These are phyloP conservation scores for Halisarca cf. caerulea DNA, from an alignment of 37 sponge, comb jelly and placozoan genomes.

Conservation along the genomic window DNA sequence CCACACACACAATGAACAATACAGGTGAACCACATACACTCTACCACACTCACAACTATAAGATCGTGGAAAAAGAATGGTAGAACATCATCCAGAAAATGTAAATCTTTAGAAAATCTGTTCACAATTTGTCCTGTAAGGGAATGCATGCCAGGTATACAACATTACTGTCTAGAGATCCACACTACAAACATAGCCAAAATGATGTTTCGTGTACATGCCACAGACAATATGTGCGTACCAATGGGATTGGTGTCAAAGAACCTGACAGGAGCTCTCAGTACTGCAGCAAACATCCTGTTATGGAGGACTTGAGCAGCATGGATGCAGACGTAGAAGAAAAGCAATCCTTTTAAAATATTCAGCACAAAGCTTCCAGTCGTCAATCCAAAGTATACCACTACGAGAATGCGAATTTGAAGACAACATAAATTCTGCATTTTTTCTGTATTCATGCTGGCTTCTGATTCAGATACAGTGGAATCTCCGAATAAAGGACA, in stretches of 20 bases:
- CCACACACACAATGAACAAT: no score
- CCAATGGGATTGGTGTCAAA: slow-evolving; percentile 29
- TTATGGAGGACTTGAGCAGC: slow-evolving; percentile 3
- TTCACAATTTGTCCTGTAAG: slow-evolving; percentile 54
- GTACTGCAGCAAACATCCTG: slow-evolving; percentile 17
- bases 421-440: no score
- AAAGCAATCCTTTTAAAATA: background rate
- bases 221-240: no score
- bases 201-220: no score
- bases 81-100: slow-evolving; percentile 36
- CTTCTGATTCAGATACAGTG: no score
- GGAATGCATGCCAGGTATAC: no score
- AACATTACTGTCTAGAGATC: background rate
- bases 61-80: slow-evolving; percentile 10
- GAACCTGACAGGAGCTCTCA: slow-evolving; percentile 22
- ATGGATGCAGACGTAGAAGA: background rate
- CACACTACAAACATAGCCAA: background rate
- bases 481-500: no score
- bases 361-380: background rate
- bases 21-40: background rate
- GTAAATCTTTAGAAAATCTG: slow-evolving; percentile 52
- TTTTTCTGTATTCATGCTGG: no score
- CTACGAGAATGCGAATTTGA: no score
- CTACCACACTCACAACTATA: slow-evolving; percentile 35
- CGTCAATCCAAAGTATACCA: background rate